phyloP scores from a whole-genome alignment of 2,888 invertebrate genomes.

The Cyaniris semiargus region DNA sequence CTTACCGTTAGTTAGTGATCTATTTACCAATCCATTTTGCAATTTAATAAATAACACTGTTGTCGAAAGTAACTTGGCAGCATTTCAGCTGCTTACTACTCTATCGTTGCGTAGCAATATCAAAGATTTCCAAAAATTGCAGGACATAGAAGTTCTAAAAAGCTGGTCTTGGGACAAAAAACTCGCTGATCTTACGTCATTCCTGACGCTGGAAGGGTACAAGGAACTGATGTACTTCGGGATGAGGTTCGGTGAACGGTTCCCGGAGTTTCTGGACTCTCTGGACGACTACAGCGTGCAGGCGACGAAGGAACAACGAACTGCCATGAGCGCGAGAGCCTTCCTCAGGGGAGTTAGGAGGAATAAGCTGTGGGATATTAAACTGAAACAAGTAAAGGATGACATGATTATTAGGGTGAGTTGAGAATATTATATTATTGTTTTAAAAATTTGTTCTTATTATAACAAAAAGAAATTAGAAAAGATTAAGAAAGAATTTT shows the following conservation, averaged over 20 bases:
- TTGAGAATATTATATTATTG: neutral
- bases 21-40: too few relatives aligned
- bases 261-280: slow-evolving; percentile 54
- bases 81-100: too few relatives aligned
- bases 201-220: slow-evolving; percentile 70
- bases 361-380: neutral
- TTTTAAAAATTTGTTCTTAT: neutral
- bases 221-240: slow-evolving; percentile 61
- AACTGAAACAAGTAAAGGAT: neutral
- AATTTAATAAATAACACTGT: too few relatives aligned
- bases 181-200: slow-evolving; percentile 69
- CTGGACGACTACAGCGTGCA: slow-evolving; percentile 55
- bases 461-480: too few relatives aligned
- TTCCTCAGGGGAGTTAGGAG: slow-evolving; percentile 70
- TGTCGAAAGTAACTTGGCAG: too few relatives aligned
- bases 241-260: slow-evolving; percentile 59
- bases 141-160: slow-evolving; percentile 81
- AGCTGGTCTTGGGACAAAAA: slow-evolving; percentile 82
- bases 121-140: slow-evolving; percentile 42
- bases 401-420: neutral
- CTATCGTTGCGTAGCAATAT: too few relatives aligned
- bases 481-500: neutral
- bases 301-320: slow-evolving; percentile 73
- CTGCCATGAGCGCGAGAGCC: slow-evolving; percentile 71
- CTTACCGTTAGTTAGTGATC: too few relatives aligned